A percentile compares a stretch with the other conserved stretches of the same genome.
phyloP scores from a whole-genome alignment of 1,140 invertebrate species.

The Daktulosphaira vitifoliae region DNA sequence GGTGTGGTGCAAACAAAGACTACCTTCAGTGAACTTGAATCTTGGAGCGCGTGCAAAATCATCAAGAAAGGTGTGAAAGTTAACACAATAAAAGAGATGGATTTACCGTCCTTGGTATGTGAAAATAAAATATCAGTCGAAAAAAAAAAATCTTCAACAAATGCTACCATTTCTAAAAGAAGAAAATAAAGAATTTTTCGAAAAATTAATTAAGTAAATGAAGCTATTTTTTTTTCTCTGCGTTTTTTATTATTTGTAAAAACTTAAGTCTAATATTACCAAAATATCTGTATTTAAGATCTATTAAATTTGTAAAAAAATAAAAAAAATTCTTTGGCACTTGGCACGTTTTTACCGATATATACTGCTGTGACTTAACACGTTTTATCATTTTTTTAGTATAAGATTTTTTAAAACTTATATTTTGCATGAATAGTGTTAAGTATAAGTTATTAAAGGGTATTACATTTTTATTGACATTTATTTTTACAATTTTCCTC shows the following conservation, averaged over 20 bases:
- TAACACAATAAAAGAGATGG: conserved; percentile 12
- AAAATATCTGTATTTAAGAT: conserved; percentile 14
- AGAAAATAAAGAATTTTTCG: conserved; percentile 22
- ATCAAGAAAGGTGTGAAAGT: conserved; percentile 31
- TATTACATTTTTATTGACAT: conserved; percentile 2
- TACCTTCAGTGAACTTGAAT: conserved; percentile 28
- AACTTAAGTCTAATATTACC: conserved; percentile 21
- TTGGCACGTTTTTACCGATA: conserved; percentile 11
- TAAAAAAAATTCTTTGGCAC: background rate
- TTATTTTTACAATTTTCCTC: background rate
- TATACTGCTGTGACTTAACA: conserved; percentile 9
- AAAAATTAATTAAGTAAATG: conserved; percentile 14
- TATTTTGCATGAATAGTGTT: conserved; percentile 14
- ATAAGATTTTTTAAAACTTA: conserved; percentile 16
- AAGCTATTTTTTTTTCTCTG: conserved; percentile 18
- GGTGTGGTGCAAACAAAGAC: conserved; percentile 10
- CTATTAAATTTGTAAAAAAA: background rate
- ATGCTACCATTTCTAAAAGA: conserved; percentile 30
- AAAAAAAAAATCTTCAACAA: conserved; percentile 31
- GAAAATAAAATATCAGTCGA: conserved; percentile 15
- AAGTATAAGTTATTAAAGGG: conserved; percentile 10
- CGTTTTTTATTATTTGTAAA: conserved; percentile 17
- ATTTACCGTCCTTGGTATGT: conserved; percentile 3
- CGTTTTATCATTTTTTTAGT: conserved; percentile 8
- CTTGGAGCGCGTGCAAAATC: conserved; percentile 24